Base-by-base conservation (phyloP, 2,113 vertebrate species). In the Antennarius striatus region DNA sequence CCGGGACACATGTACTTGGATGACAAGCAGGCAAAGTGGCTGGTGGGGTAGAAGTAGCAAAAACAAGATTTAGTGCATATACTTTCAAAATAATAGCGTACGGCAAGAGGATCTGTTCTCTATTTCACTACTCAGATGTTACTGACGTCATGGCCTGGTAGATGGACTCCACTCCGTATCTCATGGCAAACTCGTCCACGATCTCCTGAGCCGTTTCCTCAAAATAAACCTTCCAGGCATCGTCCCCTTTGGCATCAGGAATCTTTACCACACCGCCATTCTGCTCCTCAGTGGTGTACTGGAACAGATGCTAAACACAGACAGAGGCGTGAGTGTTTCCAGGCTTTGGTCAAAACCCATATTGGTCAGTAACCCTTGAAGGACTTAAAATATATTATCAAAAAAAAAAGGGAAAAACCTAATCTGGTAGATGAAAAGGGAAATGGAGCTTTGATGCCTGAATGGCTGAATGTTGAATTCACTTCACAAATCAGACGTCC, bases 71-170 rank as follows among this genome's bases (percentile, higher is more conserved):
- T 47, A 60, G 17, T 54, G 56, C n/a, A 10, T 1, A 2, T 15
- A 15, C 9, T 11, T 13, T 2, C 3, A 45, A 6, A 7, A 40
- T 40, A 7, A 7, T 7, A 40, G 10, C 39, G 3, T 40, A 3
- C 1, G 39, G 6, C 39, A 43, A 11, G 5, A 42, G n/a, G 32
- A 43, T 22, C 13, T 36, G 11, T 28, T 45, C 6, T 39, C 22
- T 11, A 56, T 0, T 16, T 42, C 54, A 36, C 6, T 28, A 66
- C 11, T 7, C 42, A 43, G 42, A 43, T 11, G 9, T 40, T 13
- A 90, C 97, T 95, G 84, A 99, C 98, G 97, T 99, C 98, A 99
- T 99, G 77, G 98, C 98, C 92, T 99, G 98, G 85, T 99, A 99
- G 90, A 99, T 99, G 86, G 97, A 99, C 82, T 99, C 98, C 0